Evolutionary conservation across 2,113 vertebrate genomes (phyloP).

Genomic region (Stegastes partitus): DNA sequence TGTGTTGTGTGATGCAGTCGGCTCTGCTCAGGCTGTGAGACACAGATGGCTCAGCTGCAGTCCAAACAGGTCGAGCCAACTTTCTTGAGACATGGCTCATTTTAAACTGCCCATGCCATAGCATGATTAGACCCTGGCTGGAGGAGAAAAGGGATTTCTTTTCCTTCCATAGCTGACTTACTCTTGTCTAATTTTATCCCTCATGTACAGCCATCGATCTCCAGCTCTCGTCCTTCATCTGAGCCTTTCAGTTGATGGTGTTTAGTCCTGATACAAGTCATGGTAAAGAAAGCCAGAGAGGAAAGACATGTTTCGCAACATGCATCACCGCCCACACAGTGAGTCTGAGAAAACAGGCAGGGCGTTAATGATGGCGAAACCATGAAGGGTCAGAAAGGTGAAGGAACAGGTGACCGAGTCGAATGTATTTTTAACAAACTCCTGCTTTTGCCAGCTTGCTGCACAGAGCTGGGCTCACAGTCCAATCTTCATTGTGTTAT

Average conservation of each 20-base stretch:
- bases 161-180: neutral
- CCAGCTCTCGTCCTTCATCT: constrained; percentile 7
- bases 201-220: constrained; percentile 19
- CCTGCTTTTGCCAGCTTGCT: constrained; percentile 1
- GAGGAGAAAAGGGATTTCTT: constrained; percentile 7
- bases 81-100: constrained; percentile 48
- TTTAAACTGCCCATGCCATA: constrained; percentile 42
- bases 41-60: constrained; percentile 73
- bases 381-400: constrained; percentile 35
- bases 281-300: constrained; percentile 17
- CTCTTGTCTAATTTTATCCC: constrained; percentile 30
- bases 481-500: constrained; percentile 55
- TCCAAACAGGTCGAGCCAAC: constrained; percentile 67
- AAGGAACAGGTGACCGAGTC: constrained; percentile 21
- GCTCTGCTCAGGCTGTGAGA: constrained; percentile 63
- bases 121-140: constrained; percentile 34
- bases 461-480: constrained; percentile 7
- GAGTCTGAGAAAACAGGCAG: neutral
- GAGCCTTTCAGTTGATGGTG: constrained; percentile 15
- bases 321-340: neutral
- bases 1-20: constrained; percentile 33
- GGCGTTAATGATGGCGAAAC: constrained; percentile 36
- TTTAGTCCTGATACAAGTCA: constrained; percentile 38
- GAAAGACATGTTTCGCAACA: constrained; percentile 31
- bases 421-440: constrained; percentile 6